Conservation (phyloP, 1,140 invertebrate genomes). For the honey bee (Apis mellifera) region DNA sequence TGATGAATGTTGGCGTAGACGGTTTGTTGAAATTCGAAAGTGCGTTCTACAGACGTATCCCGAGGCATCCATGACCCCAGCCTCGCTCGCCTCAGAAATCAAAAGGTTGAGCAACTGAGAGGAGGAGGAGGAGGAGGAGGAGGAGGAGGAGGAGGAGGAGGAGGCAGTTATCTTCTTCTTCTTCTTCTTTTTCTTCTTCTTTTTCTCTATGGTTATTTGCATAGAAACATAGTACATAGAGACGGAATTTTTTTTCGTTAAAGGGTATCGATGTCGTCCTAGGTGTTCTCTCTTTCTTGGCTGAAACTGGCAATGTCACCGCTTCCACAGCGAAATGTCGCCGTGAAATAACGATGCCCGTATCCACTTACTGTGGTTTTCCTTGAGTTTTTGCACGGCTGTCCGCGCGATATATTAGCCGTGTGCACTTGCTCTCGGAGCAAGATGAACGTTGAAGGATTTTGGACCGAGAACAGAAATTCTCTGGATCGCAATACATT, state of each 20-base stretch:
- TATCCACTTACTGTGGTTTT: conserved; percentile 70
- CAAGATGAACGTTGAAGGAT: background rate
- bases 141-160: background rate
- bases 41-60: background rate
- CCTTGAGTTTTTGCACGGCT: conserved; percentile 62
- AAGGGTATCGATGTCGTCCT: background rate
- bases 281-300: background rate
- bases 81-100: background rate
- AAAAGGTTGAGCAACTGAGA: conserved; percentile 24
- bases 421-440: background rate
- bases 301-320: background rate
- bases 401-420: conserved; percentile 8
- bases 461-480: background rate
- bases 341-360: conserved; percentile 49
- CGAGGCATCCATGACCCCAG: conserved; percentile 16
- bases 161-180: background rate
- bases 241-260: background rate
- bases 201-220: background rate
- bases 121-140: background rate
- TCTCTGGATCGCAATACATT: too few relatives aligned
- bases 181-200: background rate
- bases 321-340: conserved; percentile 37
- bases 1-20: background rate
- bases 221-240: background rate
- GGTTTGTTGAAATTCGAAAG: conserved; percentile 25